These are phyloP conservation scores for Zoanthus solanderi DNA, from an alignment of 92 coral and sea anemone species.

Conservation along the genomic window DNA sequence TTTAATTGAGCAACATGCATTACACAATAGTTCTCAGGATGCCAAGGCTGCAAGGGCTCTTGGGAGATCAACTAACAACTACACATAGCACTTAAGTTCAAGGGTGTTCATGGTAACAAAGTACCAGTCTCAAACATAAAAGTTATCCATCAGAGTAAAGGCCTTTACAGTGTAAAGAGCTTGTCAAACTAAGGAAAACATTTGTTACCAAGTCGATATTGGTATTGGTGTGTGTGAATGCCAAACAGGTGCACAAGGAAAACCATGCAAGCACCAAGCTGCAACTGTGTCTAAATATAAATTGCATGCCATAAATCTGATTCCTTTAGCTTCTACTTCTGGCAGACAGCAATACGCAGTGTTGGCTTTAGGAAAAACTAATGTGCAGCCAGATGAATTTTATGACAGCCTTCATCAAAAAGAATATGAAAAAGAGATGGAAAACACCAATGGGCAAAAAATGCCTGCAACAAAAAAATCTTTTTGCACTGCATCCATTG, in stretches of 20 bases:
- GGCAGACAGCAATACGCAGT: conserved; percentile 43
- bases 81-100: conserved; percentile 39
- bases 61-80: no score
- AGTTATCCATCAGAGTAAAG: neutral
- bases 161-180: conserved; percentile 14
- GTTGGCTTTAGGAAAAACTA: conserved; percentile 43
- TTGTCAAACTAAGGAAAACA: conserved; percentile 12
- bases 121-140: neutral
- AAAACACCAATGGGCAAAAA: no score
- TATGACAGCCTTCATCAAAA: conserved; percentile 38
- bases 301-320: conserved; percentile 43
- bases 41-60: no score
- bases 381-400: conserved; percentile 42
- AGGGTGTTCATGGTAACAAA: conserved; percentile 10
- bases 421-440: conserved; percentile 2
- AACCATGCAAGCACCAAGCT: conserved; percentile 61
- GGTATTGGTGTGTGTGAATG: conserved; percentile 40
- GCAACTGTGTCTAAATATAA: conserved; percentile 37
- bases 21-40: no score
- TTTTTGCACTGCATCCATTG: neutral
- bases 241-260: conserved; percentile 31
- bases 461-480: no score
- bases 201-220: conserved; percentile 25
- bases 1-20: no score
- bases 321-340: conserved; percentile 30